These are phyloP conservation scores for Alligator mississippiensis DNA, from an alignment of 2,113 vertebrate species.

Conservation along the genomic window DNA sequence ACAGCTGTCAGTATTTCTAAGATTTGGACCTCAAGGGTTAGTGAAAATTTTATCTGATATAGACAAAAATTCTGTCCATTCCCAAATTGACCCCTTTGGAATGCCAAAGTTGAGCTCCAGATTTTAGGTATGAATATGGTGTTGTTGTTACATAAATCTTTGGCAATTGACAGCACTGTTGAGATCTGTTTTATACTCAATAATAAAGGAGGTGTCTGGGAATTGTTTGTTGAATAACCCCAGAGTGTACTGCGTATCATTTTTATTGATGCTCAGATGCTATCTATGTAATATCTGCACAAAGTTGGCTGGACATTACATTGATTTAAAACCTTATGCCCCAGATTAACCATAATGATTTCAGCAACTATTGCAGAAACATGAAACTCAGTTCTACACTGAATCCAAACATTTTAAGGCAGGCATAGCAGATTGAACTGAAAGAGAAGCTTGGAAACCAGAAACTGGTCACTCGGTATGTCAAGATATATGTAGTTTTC, in stretches of 20 bases:
- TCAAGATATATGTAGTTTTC: not conserved
- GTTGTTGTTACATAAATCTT: not conserved
- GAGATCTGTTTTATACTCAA: not conserved
- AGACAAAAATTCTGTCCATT: not conserved
- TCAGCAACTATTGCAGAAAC: not conserved
- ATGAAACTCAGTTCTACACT: not conserved
- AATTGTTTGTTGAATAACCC: conserved; percentile 4
- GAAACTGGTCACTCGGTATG: not conserved
- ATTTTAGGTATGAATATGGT: not conserved
- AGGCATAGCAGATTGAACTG: not conserved
- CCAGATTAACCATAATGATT: not conserved
- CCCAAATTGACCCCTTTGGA: not conserved
- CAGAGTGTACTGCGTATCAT: not conserved
- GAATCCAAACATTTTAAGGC: not conserved
- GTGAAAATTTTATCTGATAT: not conserved
- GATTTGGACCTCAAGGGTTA: not conserved
- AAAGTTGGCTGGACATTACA: not conserved
- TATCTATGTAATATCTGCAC: not conserved
- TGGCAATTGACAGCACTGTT: not conserved
- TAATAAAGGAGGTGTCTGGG: not conserved
- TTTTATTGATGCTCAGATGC: conserved; percentile 28
- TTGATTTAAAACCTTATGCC: conserved; percentile 28
- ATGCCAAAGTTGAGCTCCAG: not conserved
- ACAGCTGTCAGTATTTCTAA: not conserved
- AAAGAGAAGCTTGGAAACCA: not conserved